A percentile compares a stretch with the other conserved stretches of the same genome.
These are phyloP conservation scores for Rhombomys opimus DNA, from an alignment of 2,113 vertebrate genomes.

Conservation along the genomic window DNA sequence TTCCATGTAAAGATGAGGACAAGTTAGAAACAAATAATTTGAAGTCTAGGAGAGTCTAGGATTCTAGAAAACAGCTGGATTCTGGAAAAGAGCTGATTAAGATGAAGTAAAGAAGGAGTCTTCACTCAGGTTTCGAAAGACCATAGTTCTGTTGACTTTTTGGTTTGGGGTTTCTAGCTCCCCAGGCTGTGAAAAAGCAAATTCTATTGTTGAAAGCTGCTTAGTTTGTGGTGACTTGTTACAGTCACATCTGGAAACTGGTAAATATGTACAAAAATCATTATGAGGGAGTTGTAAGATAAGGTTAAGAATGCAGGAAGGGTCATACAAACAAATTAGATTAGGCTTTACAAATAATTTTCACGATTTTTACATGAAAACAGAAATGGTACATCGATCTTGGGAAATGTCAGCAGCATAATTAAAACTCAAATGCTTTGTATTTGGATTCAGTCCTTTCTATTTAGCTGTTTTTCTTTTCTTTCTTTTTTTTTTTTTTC, in stretches of 20 bases:
- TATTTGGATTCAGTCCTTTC: neutral
- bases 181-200: neutral
- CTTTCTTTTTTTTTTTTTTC: neutral
- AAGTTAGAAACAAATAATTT: neutral
- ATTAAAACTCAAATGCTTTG: conserved; percentile 35
- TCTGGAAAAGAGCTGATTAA: neutral
- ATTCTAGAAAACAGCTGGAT: neutral
- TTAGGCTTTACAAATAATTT: conserved; percentile 15
- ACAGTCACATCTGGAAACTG: neutral
- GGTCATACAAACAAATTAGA: neutral
- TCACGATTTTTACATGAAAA: conserved; percentile 43
- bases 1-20: neutral
- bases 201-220: neutral
- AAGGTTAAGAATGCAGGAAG: neutral
- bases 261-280: neutral
- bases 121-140: neutral
- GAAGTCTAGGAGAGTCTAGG: neutral
- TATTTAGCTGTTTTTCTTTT: conserved; percentile 17
- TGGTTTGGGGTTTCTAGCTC: neutral
- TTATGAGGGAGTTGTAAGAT: conserved; percentile 9
- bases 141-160: neutral
- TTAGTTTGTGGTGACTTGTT: neutral
- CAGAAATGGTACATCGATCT: neutral
- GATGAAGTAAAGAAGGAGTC: neutral
- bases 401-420: neutral